Evolutionary conservation across 2,797 vertebrate genomes (phyloP).

Genomic region (Acrossocheilus fasciatus): DNA sequence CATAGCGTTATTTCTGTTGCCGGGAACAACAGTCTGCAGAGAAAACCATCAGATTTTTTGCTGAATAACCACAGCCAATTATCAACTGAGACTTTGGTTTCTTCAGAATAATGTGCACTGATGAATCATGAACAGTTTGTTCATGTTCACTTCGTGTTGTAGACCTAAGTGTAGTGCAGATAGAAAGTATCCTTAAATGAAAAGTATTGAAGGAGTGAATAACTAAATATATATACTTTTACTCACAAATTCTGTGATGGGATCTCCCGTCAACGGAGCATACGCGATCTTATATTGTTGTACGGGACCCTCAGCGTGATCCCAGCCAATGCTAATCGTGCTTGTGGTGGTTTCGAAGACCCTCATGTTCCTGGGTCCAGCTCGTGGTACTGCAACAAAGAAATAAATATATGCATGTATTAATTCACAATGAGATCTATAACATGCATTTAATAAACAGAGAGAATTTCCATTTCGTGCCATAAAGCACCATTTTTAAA

Average conservation of each 20-base stretch:
- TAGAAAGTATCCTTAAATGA: background rate
- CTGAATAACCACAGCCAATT: background rate
- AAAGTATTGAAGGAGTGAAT: background rate
- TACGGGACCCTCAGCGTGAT: constrained; percentile 94
- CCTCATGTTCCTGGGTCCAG: constrained; percentile 90
- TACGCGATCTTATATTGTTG: constrained; percentile 92
- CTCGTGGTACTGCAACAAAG: constrained; percentile 83
- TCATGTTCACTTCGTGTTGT: background rate
- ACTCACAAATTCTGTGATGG: constrained; percentile 94
- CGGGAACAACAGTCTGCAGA: constrained; percentile 86
- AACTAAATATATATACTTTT: background rate
- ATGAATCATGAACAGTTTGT: background rate
- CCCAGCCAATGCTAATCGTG: constrained; percentile 92
- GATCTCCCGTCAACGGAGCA: constrained; percentile 88
- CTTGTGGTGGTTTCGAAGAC: constrained; percentile 93
- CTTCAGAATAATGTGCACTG: background rate
- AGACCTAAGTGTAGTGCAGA: background rate
- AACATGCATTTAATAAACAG: background rate
- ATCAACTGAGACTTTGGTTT: background rate
- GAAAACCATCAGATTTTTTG: background rate
- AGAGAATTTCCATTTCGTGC: constrained; percentile 1
- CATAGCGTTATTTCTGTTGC: constrained; percentile 92
- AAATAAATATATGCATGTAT: background rate
- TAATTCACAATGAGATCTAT: background rate
- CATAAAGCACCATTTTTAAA: background rate